Evolutionary conservation across 2,797 vertebrate species (phyloP).

Genomic region (Anableps anableps): DNA sequence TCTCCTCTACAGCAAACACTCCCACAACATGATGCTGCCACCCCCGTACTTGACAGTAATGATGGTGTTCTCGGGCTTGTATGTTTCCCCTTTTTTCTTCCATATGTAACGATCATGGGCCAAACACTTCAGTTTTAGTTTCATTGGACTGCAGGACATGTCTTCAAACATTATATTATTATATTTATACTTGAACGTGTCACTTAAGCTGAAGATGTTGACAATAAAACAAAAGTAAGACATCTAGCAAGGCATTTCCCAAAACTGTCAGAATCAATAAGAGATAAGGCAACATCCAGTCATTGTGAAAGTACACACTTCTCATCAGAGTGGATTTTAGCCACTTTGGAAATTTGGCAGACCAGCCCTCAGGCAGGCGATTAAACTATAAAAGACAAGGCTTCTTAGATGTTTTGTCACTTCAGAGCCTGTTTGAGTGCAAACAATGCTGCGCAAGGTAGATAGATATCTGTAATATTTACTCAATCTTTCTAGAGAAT

Average conservation of each 20-base stretch:
- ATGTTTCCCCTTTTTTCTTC: background rate
- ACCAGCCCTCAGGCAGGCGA: background rate
- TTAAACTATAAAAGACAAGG: conserved; percentile 37
- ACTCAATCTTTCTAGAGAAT: no score
- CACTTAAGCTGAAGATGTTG: no score
- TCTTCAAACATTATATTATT: background rate
- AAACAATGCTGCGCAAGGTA: conserved; percentile 79
- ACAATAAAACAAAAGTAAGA: background rate
- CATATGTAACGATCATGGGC: background rate
- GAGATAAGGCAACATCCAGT: background rate
- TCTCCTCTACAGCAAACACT: background rate
- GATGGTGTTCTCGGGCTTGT: background rate
- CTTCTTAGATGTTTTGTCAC: background rate
- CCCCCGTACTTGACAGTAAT: background rate
- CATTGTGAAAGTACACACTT: conserved; percentile 72
- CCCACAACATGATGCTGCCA: background rate
- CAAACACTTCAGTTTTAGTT: background rate
- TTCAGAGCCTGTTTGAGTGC: background rate
- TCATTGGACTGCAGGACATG: background rate
- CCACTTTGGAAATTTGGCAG: conserved; percentile 63
- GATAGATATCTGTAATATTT: background rate
- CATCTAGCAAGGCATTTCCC: background rate
- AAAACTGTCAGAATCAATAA: background rate
- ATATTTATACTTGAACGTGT: background rate
- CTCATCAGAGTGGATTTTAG: conserved; percentile 18